A percentile compares a stretch with the other conserved stretches of the same genome.
Evolutionary conservation across 2,113 vertebrate genomes (phyloP).

Genomic region (Erythrocercus mccallii): DNA sequence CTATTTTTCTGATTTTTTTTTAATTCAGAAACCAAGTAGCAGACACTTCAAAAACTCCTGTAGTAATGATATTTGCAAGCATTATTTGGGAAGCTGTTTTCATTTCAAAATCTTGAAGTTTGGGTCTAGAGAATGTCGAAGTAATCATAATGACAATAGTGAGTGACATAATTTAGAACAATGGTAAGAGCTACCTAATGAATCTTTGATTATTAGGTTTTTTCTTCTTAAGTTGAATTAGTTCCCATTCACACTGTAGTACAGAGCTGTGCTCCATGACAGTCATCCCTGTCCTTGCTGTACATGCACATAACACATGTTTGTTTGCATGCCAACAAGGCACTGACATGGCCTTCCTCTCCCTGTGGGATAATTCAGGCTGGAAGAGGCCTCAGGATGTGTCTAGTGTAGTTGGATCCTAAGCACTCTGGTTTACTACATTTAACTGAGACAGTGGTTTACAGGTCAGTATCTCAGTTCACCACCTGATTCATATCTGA

Average conservation of each 20-base stretch:
- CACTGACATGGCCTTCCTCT: not conserved
- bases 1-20: not conserved
- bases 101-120: not conserved
- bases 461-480: not conserved
- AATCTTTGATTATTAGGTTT: not conserved
- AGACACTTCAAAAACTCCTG: not conserved
- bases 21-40: not conserved
- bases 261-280: not conserved
- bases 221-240: not conserved
- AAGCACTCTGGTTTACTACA: not conserved
- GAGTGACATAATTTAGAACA: not conserved
- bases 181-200: not conserved
- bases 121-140: not conserved
- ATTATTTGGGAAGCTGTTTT: not conserved
- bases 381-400: not conserved
- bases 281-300: not conserved
- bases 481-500: not conserved
- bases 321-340: not conserved
- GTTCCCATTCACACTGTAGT: not conserved
- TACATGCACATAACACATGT: accelerated
- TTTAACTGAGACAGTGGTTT: not conserved
- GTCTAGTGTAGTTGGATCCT: not conserved
- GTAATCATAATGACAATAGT: not conserved
- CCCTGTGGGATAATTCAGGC: not conserved
- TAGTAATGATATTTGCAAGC: not conserved